phyloP scores from a whole-genome alignment of 2,113 vertebrate species.

The Oreochromis niloticus region DNA sequence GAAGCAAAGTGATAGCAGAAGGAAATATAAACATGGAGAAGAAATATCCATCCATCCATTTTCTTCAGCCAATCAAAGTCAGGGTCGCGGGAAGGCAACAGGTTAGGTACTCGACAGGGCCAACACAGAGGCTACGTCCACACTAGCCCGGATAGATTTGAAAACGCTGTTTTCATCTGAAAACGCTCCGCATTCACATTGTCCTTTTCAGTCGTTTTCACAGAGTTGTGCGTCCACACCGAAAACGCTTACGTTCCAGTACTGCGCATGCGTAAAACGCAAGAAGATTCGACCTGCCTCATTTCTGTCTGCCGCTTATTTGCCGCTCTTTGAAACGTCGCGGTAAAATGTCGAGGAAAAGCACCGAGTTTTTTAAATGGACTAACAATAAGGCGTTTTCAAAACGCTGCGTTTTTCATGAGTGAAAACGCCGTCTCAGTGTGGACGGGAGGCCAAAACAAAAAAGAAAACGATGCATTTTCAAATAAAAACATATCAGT shows the following conservation, averaged over 20 bases:
- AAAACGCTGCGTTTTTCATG: neutral
- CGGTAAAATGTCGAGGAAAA: accelerated
- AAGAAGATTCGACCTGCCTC: neutral
- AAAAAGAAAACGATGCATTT: neutral
- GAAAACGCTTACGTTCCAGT: accelerated
- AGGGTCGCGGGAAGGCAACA: neutral
- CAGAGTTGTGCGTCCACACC: neutral
- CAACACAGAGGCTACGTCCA: neutral
- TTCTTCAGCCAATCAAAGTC: neutral
- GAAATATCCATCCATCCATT: neutral
- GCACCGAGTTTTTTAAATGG: neutral
- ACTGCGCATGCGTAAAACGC: accelerated
- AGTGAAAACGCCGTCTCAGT: accelerated
- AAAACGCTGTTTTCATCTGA: too few species aligned
- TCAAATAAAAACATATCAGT: neutral
- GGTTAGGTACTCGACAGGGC: neutral
- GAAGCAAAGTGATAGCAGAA: neutral
- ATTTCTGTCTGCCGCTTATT: accelerated
- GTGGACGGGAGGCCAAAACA: neutral
- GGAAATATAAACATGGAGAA: neutral
- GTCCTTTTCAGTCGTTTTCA: accelerated
- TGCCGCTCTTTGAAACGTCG: neutral
- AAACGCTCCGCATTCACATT: neutral
- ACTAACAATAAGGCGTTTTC: neutral
- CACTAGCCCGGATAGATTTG: too few species aligned